Evolutionary conservation across 1,140 invertebrate genomes (phyloP).

Genomic region (Sycophaga agraensis): DNA sequence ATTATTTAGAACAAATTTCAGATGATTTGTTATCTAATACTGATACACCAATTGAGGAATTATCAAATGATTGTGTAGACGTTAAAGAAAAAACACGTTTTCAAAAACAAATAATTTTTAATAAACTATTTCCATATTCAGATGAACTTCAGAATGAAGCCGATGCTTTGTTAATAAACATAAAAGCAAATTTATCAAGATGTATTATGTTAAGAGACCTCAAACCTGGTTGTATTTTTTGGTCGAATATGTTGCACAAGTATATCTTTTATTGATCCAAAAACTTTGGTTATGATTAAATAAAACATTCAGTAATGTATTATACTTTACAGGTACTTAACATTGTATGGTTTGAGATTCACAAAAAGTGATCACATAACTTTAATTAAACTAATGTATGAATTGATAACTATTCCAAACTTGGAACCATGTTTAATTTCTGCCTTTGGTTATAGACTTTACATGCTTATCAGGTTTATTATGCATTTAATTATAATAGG

Average conservation of each 20-base stretch:
- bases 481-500: neutral
- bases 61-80: constrained; percentile 5
- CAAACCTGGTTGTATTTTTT: constrained; percentile 66
- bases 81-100: constrained; percentile 19
- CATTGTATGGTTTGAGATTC: constrained; percentile 83
- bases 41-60: constrained; percentile 14
- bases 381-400: constrained; percentile 83
- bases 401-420: constrained; percentile 74
- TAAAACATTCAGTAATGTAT: constrained; percentile 20
- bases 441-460: constrained; percentile 66
- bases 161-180: constrained; percentile 60
- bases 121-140: constrained; percentile 69
- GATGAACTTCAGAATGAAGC: constrained; percentile 68
- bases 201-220: constrained; percentile 69
- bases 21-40: constrained; percentile 10
- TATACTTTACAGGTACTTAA: constrained; percentile 71
- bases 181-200: constrained; percentile 70
- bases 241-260: constrained; percentile 66
- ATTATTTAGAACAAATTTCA: constrained; percentile 13
- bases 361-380: constrained; percentile 86
- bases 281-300: neutral
- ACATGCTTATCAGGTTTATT: constrained; percentile 41
- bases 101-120: constrained; percentile 68
- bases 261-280: constrained; percentile 44
- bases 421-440: constrained; percentile 73